Evolutionary conservation across 2,113 vertebrate species (phyloP).

Genomic region (Promerops cafer): DNA sequence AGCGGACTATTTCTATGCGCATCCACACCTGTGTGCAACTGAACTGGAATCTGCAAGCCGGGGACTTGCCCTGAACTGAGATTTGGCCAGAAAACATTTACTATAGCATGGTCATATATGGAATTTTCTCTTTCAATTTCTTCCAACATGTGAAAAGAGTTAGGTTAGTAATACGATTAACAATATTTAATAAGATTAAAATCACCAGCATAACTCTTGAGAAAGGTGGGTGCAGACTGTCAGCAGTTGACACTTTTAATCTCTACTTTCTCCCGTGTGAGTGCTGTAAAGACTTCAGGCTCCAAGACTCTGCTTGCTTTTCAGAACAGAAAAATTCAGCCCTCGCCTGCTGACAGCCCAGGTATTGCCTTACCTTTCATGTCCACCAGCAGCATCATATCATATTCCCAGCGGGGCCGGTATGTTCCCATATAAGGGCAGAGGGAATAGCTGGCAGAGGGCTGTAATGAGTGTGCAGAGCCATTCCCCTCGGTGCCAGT

Average conservation of each 20-base stretch:
- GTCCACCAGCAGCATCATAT: neutral
- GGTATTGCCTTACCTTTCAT: constrained; percentile 45
- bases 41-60: neutral
- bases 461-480: neutral
- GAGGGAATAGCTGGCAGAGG: constrained; percentile 24
- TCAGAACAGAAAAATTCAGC: neutral
- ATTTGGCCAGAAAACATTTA: neutral
- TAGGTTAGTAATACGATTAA: constrained; percentile 60
- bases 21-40: neutral
- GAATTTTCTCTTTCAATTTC: constrained; percentile 43
- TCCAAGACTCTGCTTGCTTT: neutral
- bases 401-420: neutral
- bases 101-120: neutral
- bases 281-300: neutral
- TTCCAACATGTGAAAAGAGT: constrained; percentile 58
- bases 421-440: constrained; percentile 48
- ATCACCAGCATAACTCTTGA: constrained; percentile 37
- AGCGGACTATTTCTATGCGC: neutral
- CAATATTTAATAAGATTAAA: constrained; percentile 61
- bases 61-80: neutral
- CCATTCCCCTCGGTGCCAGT: neutral
- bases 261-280: neutral
- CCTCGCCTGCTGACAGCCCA: neutral
- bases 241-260: constrained; percentile 8
- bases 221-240: constrained; percentile 17